A percentile compares a stretch with the other conserved stretches of the same genome.
Evolutionary conservation across 2,113 vertebrate genomes (phyloP).

Genomic region (Catharus minimus): DNA sequence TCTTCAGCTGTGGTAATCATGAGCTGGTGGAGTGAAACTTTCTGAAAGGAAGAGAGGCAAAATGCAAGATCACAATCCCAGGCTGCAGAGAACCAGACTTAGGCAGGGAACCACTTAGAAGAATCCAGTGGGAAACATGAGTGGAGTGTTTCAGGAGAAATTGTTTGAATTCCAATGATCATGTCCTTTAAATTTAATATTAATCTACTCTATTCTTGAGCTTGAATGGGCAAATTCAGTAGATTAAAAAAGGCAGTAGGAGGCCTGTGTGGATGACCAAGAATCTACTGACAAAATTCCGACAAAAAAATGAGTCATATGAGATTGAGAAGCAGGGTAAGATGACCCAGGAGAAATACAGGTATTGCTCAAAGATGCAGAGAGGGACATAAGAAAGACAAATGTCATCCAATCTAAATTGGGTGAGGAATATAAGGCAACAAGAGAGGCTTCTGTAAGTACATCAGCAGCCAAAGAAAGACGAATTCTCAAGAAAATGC

Average conservation of each 20-base stretch:
- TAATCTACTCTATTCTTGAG: neutral
- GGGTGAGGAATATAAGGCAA: neutral
- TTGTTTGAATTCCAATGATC: rapidly evolving
- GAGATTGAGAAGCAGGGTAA: neutral
- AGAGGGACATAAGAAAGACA: neutral
- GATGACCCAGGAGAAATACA: neutral
- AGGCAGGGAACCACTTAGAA: neutral
- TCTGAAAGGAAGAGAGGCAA: neutral
- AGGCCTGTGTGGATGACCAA: neutral
- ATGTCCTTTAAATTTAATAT: neutral
- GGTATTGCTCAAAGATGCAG: neutral
- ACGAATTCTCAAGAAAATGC: neutral
- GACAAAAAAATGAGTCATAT: neutral
- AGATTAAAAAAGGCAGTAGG: neutral
- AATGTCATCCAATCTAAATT: neutral
- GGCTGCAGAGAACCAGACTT: neutral
- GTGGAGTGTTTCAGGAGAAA: neutral
- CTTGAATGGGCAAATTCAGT: neutral
- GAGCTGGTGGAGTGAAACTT: neutral
- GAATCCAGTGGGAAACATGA: neutral
- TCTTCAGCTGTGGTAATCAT: neutral
- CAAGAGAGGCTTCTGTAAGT: neutral
- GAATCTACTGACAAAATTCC: neutral
- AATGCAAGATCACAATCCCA: neutral
- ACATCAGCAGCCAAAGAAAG: neutral